These are phyloP conservation scores for Ictidomys tridecemlineatus DNA, from an alignment of 2,113 vertebrate species.

Conservation along the genomic window DNA sequence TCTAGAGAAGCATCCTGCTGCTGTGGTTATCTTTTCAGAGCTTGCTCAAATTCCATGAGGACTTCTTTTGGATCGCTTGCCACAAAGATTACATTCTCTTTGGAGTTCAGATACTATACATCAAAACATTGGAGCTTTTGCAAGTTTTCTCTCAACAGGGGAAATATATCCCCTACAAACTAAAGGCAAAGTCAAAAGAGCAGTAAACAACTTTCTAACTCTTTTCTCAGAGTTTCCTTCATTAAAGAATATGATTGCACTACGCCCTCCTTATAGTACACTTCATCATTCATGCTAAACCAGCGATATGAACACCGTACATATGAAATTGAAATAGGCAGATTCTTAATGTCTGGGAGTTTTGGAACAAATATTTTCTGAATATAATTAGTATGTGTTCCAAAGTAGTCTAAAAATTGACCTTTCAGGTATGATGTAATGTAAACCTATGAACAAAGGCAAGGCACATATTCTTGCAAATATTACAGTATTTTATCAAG, in stretches of 20 bases:
- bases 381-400: neutral
- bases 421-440: neutral
- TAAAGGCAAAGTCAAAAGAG: slow-evolving; percentile 83
- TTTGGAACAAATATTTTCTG: slow-evolving; percentile 19
- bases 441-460: neutral
- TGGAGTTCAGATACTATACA: slow-evolving; percentile 82
- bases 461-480: neutral
- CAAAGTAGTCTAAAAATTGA: neutral
- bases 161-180: slow-evolving; percentile 78
- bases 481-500: neutral
- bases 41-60: slow-evolving; percentile 83
- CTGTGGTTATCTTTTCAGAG: slow-evolving; percentile 84
- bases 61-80: slow-evolving; percentile 83
- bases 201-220: slow-evolving; percentile 81
- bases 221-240: slow-evolving; percentile 43
- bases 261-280: neutral
- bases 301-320: neutral
- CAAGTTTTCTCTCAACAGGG: slow-evolving; percentile 73
- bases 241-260: neutral
- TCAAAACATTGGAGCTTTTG: slow-evolving; percentile 81
- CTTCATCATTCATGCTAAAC: neutral
- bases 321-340: neutral
- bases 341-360: neutral
- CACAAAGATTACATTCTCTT: slow-evolving; percentile 85
- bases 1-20: slow-evolving; percentile 79